Evolutionary conservation across 2,113 vertebrate species (phyloP), one percentile per base, ranked within the genome.

Genomic region (Brienomyrus brachyistius): DNA sequence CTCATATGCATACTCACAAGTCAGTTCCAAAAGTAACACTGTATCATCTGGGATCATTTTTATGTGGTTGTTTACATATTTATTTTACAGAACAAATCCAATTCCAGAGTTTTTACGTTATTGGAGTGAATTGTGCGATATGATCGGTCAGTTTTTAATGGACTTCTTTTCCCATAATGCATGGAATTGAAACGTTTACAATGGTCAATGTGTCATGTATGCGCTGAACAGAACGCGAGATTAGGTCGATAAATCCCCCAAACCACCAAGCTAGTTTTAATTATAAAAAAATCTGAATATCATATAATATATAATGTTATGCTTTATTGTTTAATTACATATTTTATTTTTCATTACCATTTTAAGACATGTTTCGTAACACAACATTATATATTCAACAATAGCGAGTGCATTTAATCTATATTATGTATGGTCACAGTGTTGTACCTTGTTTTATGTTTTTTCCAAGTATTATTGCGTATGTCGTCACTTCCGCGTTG

Each of bases 91-190:
- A 51, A 31, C 21, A 8, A 86, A 13, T 48, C 27, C 0, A 86
- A 27, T 86, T 27, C 10, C 48, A 86, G 13, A 48, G n/a, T 15
- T 27, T 50, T 27, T 19, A 54, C 21, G 10, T 51, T 51, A 0
- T 15, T 27, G 15, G 3, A 10, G 47, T 50, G 21, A 4, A 48
- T 19, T 27, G 83, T 27, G 83, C 45, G 23, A 27, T n/a, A 51
- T n/a, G 10, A 62, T 15, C 2, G 40, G 31, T 5, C 19, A 47
- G 19, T n/a, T 77, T 9, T 40, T 19, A n/a, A 80, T 48, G 54
- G 50, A 90, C 90, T 88, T 31, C 77, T 35, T 35, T 62, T 90
- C 90, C 90, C 90, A 88, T 27, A 62, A 66, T 48, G 43, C 90
- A 59, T 3, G 48, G 9, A 11, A 4, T 23, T 35, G 6, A 52